Base-by-base conservation (phyloP, 1,140 invertebrate genomes). In the Doryteuthis pealeii region DNA sequence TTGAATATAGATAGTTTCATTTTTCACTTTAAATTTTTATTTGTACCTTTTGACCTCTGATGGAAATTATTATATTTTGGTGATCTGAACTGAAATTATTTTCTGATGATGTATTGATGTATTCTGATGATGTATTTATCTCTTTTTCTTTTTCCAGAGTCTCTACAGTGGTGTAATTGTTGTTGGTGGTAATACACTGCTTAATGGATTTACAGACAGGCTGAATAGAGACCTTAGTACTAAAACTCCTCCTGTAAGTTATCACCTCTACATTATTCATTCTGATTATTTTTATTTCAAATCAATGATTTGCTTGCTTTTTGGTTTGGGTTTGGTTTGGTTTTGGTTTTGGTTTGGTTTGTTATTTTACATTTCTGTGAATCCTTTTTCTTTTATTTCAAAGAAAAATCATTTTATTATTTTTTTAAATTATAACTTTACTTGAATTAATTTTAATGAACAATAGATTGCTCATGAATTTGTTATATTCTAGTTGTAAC, bases 101-200 rank as follows among this genome's bases (percentile, higher is more conserved):
- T 40, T 40, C 10, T n/a, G n/a, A n/a, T n/a, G n/a, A n/a, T 49
- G 45, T 49, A 49, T 49, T 12, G 12, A 49, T 15, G 12, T 49
- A 49, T 49, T 49, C 45, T 49, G 22, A 49, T 22, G 45, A 49
- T 49, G n/a, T n/a, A n/a, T n/a, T 40, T 62, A 28, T 22, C 18
- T 72, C 18, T 74, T 76, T 14, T 75, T 71, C 58, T 70, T 76
- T 54, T 83, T 85, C 71, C 82, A 90, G 88, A 87, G 88, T 78
- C 79, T 98, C 26, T 98, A 96, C 87, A 95, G 94, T 78, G 94
- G 92, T 77, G 94, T 98, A 28, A 94, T 97, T 68, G 92, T 96
- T 2, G 95, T 94, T 43, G 96, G 96, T 40, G 95, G 95, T 15
- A 96, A 95, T 89, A 94, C 94, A 5, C 91, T 95, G 74, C 90